These are phyloP conservation scores for Irena cyanogastra DNA, from an alignment of 2,113 vertebrate genomes.

Conservation along the genomic window DNA sequence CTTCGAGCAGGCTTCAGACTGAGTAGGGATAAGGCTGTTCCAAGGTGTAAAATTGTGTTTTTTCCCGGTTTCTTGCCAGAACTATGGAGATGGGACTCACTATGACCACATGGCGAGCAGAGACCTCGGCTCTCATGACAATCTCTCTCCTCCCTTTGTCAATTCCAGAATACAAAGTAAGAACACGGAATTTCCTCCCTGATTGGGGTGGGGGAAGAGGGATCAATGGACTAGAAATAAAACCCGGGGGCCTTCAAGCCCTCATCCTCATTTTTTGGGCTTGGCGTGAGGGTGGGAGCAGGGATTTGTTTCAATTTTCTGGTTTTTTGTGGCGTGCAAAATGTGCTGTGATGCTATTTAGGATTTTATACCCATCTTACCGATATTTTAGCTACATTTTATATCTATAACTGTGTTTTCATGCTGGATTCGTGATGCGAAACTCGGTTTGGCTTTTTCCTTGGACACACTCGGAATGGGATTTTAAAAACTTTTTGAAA, in stretches of 20 bases:
- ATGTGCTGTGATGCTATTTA: accelerated
- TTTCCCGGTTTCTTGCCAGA: slow-evolving; percentile 67
- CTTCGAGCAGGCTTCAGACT: background rate
- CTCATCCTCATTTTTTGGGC: accelerated
- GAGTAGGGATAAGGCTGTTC: background rate
- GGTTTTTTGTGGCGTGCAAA: background rate
- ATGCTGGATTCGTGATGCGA: background rate
- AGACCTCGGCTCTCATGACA: slow-evolving; percentile 89
- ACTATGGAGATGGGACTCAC: slow-evolving; percentile 87
- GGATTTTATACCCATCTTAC: background rate
- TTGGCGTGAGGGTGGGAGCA: background rate
- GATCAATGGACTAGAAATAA: background rate
- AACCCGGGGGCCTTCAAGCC: background rate
- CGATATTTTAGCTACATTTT: accelerated
- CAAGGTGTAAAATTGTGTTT: background rate
- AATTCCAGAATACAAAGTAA: slow-evolving; percentile 94
- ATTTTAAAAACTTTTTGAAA: background rate
- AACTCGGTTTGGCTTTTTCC: background rate
- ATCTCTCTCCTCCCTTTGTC: slow-evolving; percentile 89
- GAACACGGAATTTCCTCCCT: background rate
- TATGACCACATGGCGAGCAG: slow-evolving; percentile 85
- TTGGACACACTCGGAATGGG: accelerated
- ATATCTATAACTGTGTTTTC: accelerated
- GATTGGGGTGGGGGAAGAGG: accelerated
- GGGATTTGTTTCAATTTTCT: accelerated